Base-by-base conservation (phyloP, 2,888 invertebrate genomes). In the Mesorhabditis spiculigera region DNA sequence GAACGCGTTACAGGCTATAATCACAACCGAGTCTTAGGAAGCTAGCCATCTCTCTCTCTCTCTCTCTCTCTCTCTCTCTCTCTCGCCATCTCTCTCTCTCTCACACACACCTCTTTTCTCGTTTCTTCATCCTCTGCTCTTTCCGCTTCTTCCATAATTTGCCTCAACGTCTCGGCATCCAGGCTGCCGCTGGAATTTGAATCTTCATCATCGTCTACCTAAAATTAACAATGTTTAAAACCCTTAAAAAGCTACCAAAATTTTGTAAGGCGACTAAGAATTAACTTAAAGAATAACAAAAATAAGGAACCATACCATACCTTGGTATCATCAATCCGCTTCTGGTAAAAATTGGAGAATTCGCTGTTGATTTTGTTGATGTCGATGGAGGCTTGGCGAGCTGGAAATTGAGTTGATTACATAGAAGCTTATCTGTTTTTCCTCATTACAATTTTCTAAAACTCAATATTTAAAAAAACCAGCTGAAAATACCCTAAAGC, bases 81-180 rank as follows among this genome's bases (percentile, higher is more conserved):
- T 28, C 3, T 28, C 28, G n/a, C n/a, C n/a, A n/a, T n/a, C n/a
- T n/a, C n/a, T n/a, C n/a, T n/a, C n/a, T n/a, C n/a, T n/a, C 13
- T 50, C 6, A 50, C 6, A 50, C 8, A 50, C 6, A 50, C 58
- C 58, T 50, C 58, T 13, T 50, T 50, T 50, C 10, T 50, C 58
- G 58, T 50, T 10, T 50, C n/a, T 6, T 71, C 67, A 64, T 75
- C 75, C 6, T 58, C 68, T 1, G 77, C 65, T 2, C 68, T 68
- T 68, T 80, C 80, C 8, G 80, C 80, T 72, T 80, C 80, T 13
- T 67, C 66, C 2, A 80, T 66, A 45, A 80, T 78, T 63, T 70
- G 71, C 42, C 68, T 68, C 58, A 80, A 44, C 2, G 74, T 78
- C 73, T 77, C 80, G 44, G 77, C 78, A 61, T 78, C 78, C 43